These are phyloP conservation scores for Aurelia sp. DNA, from an alignment of 30 jellyfish, hydroid and myxozoan genomes.

Conservation along the genomic window DNA sequence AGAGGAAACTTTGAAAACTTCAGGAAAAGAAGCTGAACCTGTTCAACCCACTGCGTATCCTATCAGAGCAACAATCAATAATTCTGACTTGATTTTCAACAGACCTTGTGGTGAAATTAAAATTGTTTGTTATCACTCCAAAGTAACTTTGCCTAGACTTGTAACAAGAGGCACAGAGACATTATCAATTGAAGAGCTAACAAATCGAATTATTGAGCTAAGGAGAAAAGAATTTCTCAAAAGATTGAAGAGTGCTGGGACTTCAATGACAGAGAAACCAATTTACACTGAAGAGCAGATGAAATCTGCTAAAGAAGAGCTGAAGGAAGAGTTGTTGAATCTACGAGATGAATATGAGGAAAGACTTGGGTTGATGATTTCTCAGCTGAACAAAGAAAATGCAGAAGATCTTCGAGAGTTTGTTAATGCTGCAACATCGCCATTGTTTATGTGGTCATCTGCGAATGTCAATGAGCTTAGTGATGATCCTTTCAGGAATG, in stretches of 20 bases:
- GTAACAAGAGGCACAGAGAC: slow-evolving; percentile 73
- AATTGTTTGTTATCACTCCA: slow-evolving; percentile 43
- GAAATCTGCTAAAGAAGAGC: slow-evolving; percentile 36
- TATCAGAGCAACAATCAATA: slow-evolving; percentile 27
- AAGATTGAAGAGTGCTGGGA: slow-evolving; percentile 79
- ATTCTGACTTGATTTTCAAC: slow-evolving; percentile 62
- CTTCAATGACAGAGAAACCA: slow-evolving; percentile 71
- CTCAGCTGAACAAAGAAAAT: slow-evolving; percentile 36
- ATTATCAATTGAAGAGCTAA: slow-evolving; percentile 61
- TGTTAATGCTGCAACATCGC: slow-evolving; percentile 79
- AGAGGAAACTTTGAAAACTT: not conserved
- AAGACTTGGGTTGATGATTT: slow-evolving; percentile 39
- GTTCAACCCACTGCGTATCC: slow-evolving; percentile 28
- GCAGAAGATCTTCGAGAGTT: slow-evolving; percentile 43
- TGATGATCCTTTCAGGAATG: not conserved
- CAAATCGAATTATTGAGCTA: slow-evolving; percentile 49
- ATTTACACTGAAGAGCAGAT: slow-evolving; percentile 81
- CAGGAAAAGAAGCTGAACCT: not conserved
- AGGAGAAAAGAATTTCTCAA: slow-evolving; percentile 28
- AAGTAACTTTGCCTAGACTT: slow-evolving; percentile 6
- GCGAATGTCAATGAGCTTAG: not conserved
- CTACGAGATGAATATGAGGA: slow-evolving; percentile 68
- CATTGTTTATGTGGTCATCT: slow-evolving; percentile 65
- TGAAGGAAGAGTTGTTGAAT: slow-evolving; percentile 34
- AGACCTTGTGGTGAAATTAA: slow-evolving; percentile 67